phyloP scores from a whole-genome alignment of 30 jellyfish, hydroid and myxozoan species.

The Rhopilema esculentum region DNA sequence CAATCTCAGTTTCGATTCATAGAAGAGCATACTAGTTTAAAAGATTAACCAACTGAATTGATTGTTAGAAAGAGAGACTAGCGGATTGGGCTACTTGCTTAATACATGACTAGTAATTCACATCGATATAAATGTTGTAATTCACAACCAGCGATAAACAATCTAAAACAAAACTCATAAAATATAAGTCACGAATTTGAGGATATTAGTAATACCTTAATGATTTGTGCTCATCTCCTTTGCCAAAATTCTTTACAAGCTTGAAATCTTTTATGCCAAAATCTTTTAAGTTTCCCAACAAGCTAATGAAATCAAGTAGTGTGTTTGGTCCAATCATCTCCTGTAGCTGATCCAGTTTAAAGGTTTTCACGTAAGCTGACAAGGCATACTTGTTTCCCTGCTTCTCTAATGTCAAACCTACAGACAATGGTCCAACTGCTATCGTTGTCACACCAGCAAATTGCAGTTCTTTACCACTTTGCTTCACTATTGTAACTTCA shows the following conservation, averaged over 20 bases:
- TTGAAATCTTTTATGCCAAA: slow-evolving; percentile 57
- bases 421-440: slow-evolving; percentile 22
- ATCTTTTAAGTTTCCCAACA: slow-evolving; percentile 29
- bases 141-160: no score
- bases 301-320: neutral
- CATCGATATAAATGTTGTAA: neutral
- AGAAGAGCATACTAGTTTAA: neutral
- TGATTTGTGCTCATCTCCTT: neutral
- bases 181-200: no score
- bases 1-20: neutral
- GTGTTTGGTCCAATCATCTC: slow-evolving; percentile 37
- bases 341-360: slow-evolving; percentile 27
- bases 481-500: neutral
- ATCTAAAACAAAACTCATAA: no score
- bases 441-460: slow-evolving; percentile 44
- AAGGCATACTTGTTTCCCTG: slow-evolving; percentile 25
- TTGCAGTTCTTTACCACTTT: neutral
- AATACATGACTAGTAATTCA: neutral
- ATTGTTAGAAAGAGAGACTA: neutral
- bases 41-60: neutral
- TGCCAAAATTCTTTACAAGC: slow-evolving; percentile 29
- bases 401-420: slow-evolving; percentile 29
- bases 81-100: neutral
- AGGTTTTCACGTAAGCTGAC: slow-evolving; percentile 28
- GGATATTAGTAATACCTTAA: no score